Percentiles rank a stretch among this genome's conserved stretches.
Evolutionary conservation across 2,113 vertebrate genomes (phyloP).

Genomic region (Bucco capensis): DNA sequence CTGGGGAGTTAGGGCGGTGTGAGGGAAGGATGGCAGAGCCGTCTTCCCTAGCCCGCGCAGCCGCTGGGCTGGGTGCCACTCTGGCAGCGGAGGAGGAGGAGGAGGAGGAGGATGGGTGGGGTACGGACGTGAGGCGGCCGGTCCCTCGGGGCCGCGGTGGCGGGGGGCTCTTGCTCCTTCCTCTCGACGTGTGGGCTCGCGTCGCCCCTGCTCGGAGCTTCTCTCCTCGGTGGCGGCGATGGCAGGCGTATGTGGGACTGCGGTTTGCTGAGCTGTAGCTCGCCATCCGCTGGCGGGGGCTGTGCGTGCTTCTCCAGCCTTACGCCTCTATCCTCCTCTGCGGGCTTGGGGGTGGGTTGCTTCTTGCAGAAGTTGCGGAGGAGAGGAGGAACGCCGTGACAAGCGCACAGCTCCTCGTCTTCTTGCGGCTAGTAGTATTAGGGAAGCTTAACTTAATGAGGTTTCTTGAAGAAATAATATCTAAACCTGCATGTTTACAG

Average conservation of each 20-base stretch:
- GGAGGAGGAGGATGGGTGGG: not conserved
- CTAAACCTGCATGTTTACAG: accelerated
- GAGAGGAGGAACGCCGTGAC: not conserved
- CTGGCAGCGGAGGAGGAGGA: not conserved
- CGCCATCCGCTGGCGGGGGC: too few species aligned
- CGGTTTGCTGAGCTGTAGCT: not conserved
- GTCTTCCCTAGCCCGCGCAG: not conserved
- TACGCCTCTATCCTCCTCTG: not conserved
- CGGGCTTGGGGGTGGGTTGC: not conserved
- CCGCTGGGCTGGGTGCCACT: not conserved
- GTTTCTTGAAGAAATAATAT: too few species aligned
- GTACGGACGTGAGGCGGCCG: not conserved
- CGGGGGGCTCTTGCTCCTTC: not conserved
- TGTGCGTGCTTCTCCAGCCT: not conserved
- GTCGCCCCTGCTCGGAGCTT: not conserved
- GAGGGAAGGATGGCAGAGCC: not conserved
- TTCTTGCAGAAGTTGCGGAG: not conserved
- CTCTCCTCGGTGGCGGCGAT: too few species aligned
- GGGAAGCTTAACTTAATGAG: not conserved
- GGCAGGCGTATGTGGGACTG: not conserved
- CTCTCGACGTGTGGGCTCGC: too few species aligned
- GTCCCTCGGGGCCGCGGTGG: not conserved
- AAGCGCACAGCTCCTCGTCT: not conserved
- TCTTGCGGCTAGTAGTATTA: accelerated
- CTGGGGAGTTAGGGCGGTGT: too few species aligned